Evolutionary conservation across 2,797 vertebrate species (phyloP).

Genomic region (Takifugu rubripes): DNA sequence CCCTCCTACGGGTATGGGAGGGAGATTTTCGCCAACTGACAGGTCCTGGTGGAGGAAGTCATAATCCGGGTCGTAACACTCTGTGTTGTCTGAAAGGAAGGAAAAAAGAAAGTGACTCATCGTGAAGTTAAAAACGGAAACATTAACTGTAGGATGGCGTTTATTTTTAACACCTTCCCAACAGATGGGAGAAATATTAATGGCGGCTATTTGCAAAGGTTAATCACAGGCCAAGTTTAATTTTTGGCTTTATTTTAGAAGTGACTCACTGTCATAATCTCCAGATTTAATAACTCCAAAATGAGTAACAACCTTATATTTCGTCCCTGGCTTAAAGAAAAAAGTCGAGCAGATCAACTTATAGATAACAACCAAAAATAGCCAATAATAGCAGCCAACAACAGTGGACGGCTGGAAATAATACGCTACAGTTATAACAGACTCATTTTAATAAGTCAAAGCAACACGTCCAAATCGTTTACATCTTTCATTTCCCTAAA

Average conservation of each 20-base stretch:
- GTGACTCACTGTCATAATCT: not conserved
- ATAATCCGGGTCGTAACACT: conserved; percentile 95
- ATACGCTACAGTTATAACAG: too few relatives aligned
- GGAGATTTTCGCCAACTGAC: conserved; percentile 85
- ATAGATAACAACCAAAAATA: not conserved
- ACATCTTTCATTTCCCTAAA: too few relatives aligned
- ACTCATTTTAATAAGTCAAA: too few relatives aligned
- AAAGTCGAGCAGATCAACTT: not conserved
- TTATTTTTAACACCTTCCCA: too few relatives aligned
- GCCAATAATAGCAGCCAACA: not conserved
- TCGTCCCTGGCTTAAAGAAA: not conserved
- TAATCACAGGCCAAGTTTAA: not conserved
- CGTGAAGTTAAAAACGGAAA: not conserved
- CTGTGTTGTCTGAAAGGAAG: conserved; percentile 69
- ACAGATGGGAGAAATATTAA: too few relatives aligned
- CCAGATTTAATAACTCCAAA: not conserved
- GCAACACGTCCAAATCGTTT: too few relatives aligned
- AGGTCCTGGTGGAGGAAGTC: conserved; percentile 98
- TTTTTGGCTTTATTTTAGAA: not conserved
- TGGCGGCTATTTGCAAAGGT: not conserved
- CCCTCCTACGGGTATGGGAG: conserved; percentile 75
- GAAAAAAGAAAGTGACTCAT: not conserved
- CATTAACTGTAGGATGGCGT: not conserved
- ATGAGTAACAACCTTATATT: not conserved
- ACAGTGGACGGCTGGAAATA: too few relatives aligned